phyloP scores from a whole-genome alignment of 2,113 vertebrate species.

The Podarcis cretensis region DNA sequence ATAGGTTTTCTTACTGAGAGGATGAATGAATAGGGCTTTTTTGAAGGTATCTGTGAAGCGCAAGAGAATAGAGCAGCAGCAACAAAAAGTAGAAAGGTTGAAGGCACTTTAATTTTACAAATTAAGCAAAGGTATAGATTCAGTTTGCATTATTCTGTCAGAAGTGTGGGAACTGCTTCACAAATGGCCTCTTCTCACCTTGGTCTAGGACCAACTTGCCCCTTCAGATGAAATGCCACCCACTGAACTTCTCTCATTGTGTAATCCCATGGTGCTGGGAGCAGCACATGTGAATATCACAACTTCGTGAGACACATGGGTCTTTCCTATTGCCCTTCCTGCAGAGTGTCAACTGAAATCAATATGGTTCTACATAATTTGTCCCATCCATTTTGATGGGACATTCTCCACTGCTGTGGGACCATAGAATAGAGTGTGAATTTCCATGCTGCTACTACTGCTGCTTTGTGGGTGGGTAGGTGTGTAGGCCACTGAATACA shows the following conservation, averaged over 20 bases:
- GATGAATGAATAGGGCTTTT: slow-evolving; percentile 17
- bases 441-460: background rate
- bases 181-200: background rate
- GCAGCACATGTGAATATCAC: background rate
- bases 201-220: background rate
- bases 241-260: background rate
- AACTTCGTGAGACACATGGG: background rate
- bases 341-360: background rate
- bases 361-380: background rate
- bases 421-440: background rate
- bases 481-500: background rate
- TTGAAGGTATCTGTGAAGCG: slow-evolving; percentile 8
- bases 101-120: background rate
- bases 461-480: background rate
- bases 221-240: background rate
- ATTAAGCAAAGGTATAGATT: slow-evolving; percentile 8
- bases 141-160: background rate
- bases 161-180: background rate
- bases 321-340: background rate
- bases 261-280: background rate
- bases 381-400: background rate
- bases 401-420: background rate
- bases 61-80: background rate
- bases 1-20: slow-evolving; percentile 45
- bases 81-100: background rate